Base-by-base conservation (phyloP, 2,888 invertebrate species). In the Volucella zonaria region DNA sequence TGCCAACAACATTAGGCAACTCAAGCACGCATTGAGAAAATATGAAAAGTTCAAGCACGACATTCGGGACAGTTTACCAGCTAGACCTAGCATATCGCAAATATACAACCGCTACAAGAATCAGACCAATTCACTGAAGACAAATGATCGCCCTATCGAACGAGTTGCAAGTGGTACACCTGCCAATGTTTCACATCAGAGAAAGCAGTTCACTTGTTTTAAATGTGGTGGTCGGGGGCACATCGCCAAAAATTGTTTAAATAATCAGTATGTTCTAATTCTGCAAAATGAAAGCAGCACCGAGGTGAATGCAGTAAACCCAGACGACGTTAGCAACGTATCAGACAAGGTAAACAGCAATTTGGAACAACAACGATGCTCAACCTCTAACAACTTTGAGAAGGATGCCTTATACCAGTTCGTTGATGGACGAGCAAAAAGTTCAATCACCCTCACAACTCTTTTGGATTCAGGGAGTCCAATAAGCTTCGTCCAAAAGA, bases 391-490 rank as follows among this genome's bases (percentile, higher is more conserved):
- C 56, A 64, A 74, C 14, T 74, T 74, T 49, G 64, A 74, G 56
- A 66, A 42, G 49, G 68, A 68, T 10, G 43, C 68, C 11, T 45
- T n/a, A 42, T 76, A 61, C 45, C 31, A 54, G 68, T 67, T n/a
- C n/a, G n/a, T n/a, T n/a, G n/a, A n/a, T n/a, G n/a, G n/a, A n/a
- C n/a, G n/a, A n/a, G n/a, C n/a, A n/a, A n/a, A n/a, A n/a, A n/a
- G n/a, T n/a, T 56, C 49, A 4, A 54, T 45, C 9, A 51, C 56
- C 10, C 58, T 80, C 8, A 51, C 9, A 40, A 66, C 67, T 8
- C 51, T 78, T 31, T 45, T 82, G n/a, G 77, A 85, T 45, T 77
- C 81, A n/a, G 80, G 76, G 18, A 80, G 80, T 49, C 71, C 79
- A 12, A 75, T 83, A 1, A 79, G 75, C 42, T 76, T 76, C 14